phyloP scores from a whole-genome alignment of 23 tunicate genomes.

The Botrylloides violaceus region DNA sequence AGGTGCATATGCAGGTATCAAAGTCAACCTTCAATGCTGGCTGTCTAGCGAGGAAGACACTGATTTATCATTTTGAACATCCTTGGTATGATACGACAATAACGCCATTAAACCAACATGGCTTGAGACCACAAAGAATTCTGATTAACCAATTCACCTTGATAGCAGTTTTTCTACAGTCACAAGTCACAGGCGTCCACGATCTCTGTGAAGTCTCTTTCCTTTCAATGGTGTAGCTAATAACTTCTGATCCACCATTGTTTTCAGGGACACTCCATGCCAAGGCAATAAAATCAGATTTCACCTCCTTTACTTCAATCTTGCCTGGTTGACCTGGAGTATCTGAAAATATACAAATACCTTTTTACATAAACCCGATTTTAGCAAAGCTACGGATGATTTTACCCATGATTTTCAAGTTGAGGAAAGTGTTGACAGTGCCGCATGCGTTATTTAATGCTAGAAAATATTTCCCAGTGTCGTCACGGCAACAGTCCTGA shows the following conservation, averaged over 20 bases:
- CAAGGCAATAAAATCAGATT: conserved; percentile 25
- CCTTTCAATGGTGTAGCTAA: conserved; percentile 33
- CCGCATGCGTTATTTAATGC: conserved; percentile 76
- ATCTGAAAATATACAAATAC: conserved; percentile 10
- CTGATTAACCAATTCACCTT: no score
- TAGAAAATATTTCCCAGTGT: conserved; percentile 79
- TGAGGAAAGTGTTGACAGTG: conserved; percentile 60
- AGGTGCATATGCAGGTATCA: no score
- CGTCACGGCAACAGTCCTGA: conserved; percentile 59
- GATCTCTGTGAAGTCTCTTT: conserved; percentile 32
- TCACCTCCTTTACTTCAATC: conserved; percentile 52
- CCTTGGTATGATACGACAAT: no score
- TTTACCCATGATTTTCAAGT: conserved; percentile 47
- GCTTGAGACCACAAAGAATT: no score
- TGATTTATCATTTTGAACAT: no score
- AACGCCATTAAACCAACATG: no score
- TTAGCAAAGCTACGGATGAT: not conserved
- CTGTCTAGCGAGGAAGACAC: no score
- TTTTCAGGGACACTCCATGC: conserved; percentile 30
- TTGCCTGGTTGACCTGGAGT: conserved; percentile 78
- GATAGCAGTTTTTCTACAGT: conserved; percentile 17
- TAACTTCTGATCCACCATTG: conserved; percentile 41
- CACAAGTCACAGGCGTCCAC: conserved; percentile 29
- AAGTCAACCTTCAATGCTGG: no score
- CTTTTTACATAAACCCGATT: not conserved